Evolutionary conservation across 2,888 invertebrate species (phyloP).

Genomic region (Druceiella hillmani): DNA sequence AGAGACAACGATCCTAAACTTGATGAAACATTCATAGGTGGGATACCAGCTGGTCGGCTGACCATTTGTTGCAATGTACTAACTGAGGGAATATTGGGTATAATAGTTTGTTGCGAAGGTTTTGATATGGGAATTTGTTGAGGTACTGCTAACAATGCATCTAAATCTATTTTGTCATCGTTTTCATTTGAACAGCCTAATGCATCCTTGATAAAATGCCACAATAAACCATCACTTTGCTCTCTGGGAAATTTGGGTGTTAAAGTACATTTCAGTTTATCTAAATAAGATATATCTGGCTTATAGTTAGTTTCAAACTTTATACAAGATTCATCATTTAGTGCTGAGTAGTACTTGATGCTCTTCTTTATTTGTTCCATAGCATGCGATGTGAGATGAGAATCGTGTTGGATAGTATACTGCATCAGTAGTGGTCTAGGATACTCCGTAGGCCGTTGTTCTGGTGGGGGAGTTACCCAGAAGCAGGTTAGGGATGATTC

Average conservation of each 20-base stretch:
- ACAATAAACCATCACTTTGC: constrained; percentile 68
- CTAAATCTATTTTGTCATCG: constrained; percentile 63
- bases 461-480: constrained; percentile 96
- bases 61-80: constrained; percentile 50
- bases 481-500: constrained; percentile 83
- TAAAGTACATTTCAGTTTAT: constrained; percentile 77
- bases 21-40: constrained; percentile 42
- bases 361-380: constrained; percentile 83
- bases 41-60: constrained; percentile 46
- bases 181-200: constrained; percentile 62
- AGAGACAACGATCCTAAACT: constrained; percentile 47
- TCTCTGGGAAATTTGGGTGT: constrained; percentile 79
- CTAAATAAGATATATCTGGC: constrained; percentile 70
- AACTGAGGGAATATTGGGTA: constrained; percentile 45
- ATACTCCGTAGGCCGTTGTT: constrained; percentile 86
- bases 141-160: constrained; percentile 54
- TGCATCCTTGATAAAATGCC: constrained; percentile 74
- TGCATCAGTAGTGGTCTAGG: constrained; percentile 89
- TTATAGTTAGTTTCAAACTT: constrained; percentile 57
- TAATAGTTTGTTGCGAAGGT: constrained; percentile 36
- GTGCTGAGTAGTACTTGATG: constrained; percentile 75
- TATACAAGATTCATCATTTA: constrained; percentile 40
- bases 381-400: constrained; percentile 71
- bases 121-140: constrained; percentile 47
- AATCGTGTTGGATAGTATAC: constrained; percentile 78